Percentiles rank a stretch among this genome's conserved stretches.
Conservation (phyloP, 2,888 invertebrate genomes). For the Gymnocheta viridis region DNA sequence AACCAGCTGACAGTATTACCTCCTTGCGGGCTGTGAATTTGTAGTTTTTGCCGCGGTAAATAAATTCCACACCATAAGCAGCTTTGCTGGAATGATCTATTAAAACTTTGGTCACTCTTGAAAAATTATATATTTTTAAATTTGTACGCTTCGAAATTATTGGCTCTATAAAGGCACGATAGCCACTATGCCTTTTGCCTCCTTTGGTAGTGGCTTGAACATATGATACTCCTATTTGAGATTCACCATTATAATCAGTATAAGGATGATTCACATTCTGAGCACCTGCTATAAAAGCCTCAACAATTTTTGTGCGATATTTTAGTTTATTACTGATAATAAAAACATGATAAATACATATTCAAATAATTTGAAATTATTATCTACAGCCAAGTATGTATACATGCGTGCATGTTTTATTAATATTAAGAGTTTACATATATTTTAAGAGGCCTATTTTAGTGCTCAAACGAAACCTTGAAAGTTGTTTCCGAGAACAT, state of each 20-base stretch:
- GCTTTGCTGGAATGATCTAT: slow-evolving; percentile 84
- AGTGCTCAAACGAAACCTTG: too few relatives aligned
- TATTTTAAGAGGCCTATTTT: too few relatives aligned
- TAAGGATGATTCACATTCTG: slow-evolving; percentile 85
- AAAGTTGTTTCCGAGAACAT: too few relatives aligned
- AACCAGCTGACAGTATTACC: slow-evolving; percentile 91
- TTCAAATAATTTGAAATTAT: too few relatives aligned
- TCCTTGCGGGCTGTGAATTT: slow-evolving; percentile 86
- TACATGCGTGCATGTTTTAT: too few relatives aligned
- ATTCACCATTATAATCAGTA: slow-evolving; percentile 86
- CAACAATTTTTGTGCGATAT: slow-evolving; percentile 82
- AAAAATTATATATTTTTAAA: slow-evolving; percentile 85
- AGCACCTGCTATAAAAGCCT: slow-evolving; percentile 84
- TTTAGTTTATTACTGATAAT: too few relatives aligned
- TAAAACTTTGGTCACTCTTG: slow-evolving; percentile 85
- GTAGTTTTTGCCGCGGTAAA: slow-evolving; percentile 82
- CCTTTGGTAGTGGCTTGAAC: slow-evolving; percentile 84
- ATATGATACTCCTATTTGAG: slow-evolving; percentile 85
- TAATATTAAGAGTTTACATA: too few relatives aligned
- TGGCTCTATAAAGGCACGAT: slow-evolving; percentile 85
- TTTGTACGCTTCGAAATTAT: slow-evolving; percentile 84
- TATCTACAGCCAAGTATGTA: too few relatives aligned
- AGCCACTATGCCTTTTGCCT: slow-evolving; percentile 85
- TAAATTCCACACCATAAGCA: slow-evolving; percentile 87
- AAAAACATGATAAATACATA: too few relatives aligned